Base-by-base conservation (phyloP, 2,888 invertebrate species). In the Phymatocera aterrima region DNA sequence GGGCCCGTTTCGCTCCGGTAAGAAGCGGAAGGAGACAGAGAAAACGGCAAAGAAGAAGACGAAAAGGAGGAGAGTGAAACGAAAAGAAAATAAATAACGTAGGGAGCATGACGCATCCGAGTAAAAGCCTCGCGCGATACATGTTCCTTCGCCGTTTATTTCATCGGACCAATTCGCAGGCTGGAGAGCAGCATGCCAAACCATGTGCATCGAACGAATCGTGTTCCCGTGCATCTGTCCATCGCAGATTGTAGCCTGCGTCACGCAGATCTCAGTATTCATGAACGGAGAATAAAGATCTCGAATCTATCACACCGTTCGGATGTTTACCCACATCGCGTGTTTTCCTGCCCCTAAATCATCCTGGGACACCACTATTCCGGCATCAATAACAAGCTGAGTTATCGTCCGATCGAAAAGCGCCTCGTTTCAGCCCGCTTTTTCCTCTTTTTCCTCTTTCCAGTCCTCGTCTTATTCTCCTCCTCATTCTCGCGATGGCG, bases 341-440 rank as follows among this genome's bases (percentile, higher is more conserved):
- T 28, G 5, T 51, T 18, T 51, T 1, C 51, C 18, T 10, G 18
- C 1, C 1, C 61, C 34, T 61, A 61, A 61, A 61, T 61, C 61
- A 65, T 15, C 4, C 5, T 24, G 24, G 43, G 43, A 65, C 65
- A 43, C 34, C 34, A 24, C 61, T 24, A 34, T 34, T 61, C 15
- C 31, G n/a, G 34, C 34, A 61, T 61, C 61, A 61, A 61, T 61
- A 61, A 61, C 61, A 34, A 34, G 34, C 10, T 34, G n/a, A 61
- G 31, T 61, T 61, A 61, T 34, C 31, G 61, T 24, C 61, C n/a
- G 3, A 15, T 3, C 6, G n/a, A 15, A 3, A 57, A 57, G 24
- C 12, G 15, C 54, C 1, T 8, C 61, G 31, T 61, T n/a, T 61
- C 15, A 34, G 61, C 24, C 54, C 5, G 21, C 24, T 57, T 57